A percentile compares a stretch with the other conserved stretches of the same genome.
Conservation (phyloP, 2,888 invertebrate species). For the Tuta absoluta region DNA sequence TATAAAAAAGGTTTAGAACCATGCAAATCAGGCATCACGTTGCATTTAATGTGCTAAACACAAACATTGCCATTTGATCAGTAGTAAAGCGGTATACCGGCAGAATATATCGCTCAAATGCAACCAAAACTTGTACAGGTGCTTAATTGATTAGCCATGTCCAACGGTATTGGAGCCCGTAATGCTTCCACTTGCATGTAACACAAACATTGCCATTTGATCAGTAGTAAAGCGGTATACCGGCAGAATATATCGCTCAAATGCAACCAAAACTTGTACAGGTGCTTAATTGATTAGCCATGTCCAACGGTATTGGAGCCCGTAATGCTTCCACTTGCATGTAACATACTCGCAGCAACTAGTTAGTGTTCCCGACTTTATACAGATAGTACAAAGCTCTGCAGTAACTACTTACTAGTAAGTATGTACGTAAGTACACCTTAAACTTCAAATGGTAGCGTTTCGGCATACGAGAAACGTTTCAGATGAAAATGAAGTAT, state of each 20-base stretch:
- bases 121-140: conserved; percentile 55
- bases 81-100: conserved; percentile 36
- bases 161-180: conserved; percentile 45
- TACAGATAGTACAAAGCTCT: neutral
- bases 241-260: conserved; percentile 55
- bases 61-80: neutral
- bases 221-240: conserved; percentile 35
- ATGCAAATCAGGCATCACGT: too few relatives aligned
- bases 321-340: conserved; percentile 40
- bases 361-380: neutral
- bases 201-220: neutral
- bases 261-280: conserved; percentile 56
- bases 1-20: too few relatives aligned
- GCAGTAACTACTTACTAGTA: neutral
- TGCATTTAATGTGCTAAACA: neutral
- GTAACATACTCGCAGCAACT: conserved; percentile 7
- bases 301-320: conserved; percentile 46
- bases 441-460: neutral
- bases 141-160: conserved; percentile 59
- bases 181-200: conserved; percentile 36
- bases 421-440: neutral
- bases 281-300: conserved; percentile 59
- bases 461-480: neutral
- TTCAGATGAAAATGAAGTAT: neutral
- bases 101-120: conserved; percentile 58